Evolutionary conservation across 2,888 invertebrate genomes (phyloP), one percentile per base, ranked within the genome.

Genomic region (Brachyptera risi): DNA sequence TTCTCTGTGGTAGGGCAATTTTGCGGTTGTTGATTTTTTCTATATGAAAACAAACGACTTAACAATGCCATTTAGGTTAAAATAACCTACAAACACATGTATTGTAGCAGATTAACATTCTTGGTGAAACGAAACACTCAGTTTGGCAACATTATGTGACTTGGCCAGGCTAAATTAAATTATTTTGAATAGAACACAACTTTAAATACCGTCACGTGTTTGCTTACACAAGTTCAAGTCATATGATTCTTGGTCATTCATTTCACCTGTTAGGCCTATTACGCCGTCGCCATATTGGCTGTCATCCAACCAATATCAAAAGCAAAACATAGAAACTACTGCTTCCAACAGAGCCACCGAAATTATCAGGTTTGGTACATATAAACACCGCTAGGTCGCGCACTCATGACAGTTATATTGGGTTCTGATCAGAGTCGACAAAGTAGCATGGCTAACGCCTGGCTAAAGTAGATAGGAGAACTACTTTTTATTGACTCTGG

Each of bases 21-120:
- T 60, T 60, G 61, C 17, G 60, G 58, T 13, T 57, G 50, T 75
- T 79, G 78, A 78, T 79, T 81, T 76, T 82, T 85, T 74, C 73
- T 74, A 65, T 83, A 78, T 71, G 81, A 79, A 77, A 87, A 84
- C 69, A 88, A 76, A 80, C 86, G 87, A 73, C 86, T 85, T 74
- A 88, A 81, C 76, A 88, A 80, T 79, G 87, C 86, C 88, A 88
- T 88, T 62, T 38, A 58, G 11, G 42, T 56, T 3, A 17, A 9
- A 35, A 47, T 58, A 50, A 27, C 44, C 23, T 23, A 31, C 5
- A 7, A 31, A 31, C 11, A 5, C 11, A 7, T 11, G 11, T 31
- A 7, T 31, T 5, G 5, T 31, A 5, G 31, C 11, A 7, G 7
- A 31, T 5, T 31, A 31, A 5, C 31, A 31, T 31, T 11, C 5